Evolutionary conservation across 2,113 vertebrate species (phyloP), one percentile per base, ranked within the genome.

Genomic region (Oxygymnocypris stewartii): DNA sequence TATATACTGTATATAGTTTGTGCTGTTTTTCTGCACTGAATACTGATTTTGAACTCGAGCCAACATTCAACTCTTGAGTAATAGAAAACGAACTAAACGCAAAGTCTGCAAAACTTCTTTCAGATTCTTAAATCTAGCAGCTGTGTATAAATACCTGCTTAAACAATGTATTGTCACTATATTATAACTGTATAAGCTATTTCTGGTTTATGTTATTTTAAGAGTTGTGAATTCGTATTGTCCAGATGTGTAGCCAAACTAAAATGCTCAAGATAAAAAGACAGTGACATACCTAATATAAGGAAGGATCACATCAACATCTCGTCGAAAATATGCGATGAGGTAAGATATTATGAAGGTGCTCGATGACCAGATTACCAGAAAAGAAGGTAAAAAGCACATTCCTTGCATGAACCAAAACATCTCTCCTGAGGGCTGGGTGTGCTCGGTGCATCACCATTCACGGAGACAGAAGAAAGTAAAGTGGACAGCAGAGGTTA

Each of bases 361-460:
- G 44, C 93, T 90, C 18, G 96, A 97, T 69, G 97, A 97, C 96
- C 96, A 98, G 89, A 93, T 78, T 79, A 98, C 97, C 88, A 99
- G 67, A 59, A 97, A 90, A 28, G 92, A 93, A 0, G 98, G 98
- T 28, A 97, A 88, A 84, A 92, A 92, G 84, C 96, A 96, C 80
- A 94, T 93, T 2, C 96, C 96, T 71, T 93, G 92, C 84, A 73
- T 84, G 86, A 94, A 95, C 93, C 96, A 94, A 8, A 91, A 88
- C 94, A 94, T 95, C 94, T 74, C 81, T 31, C 40, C n/a, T 23
- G 1, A 40, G 44, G 71, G 42, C 23, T 59, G 4, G n/a, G n/a
- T 7, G 12, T 54, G 51, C 49, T 8, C 37, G 31, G 75, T 18
- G 31, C 87, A 84, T 71, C 88, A 82, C 83, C 78, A n/a, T 65